A percentile compares a stretch with the other conserved stretches of the same genome.
Evolutionary conservation across 2,888 invertebrate genomes (phyloP).

Genomic region (Formica aserva): DNA sequence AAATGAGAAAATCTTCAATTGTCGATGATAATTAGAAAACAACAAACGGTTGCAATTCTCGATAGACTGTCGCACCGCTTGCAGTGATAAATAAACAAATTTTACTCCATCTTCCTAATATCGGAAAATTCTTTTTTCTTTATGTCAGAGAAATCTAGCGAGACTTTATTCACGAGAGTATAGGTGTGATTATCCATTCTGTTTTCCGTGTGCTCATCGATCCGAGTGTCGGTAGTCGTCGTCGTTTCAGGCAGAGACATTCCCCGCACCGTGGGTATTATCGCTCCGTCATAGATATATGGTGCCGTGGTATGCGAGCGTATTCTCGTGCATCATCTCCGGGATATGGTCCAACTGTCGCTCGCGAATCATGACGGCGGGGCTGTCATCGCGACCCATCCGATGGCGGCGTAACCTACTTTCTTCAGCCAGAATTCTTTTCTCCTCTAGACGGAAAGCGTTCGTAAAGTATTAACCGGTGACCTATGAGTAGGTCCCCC

Average conservation of each 20-base stretch:
- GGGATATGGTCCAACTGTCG: slow-evolving; percentile 40
- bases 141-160: not conserved
- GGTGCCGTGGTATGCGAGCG: slow-evolving; percentile 14
- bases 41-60: not conserved
- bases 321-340: slow-evolving; percentile 49
- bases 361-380: slow-evolving; percentile 31
- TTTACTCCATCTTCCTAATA: not conserved
- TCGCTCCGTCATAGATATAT: slow-evolving; percentile 38
- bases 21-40: not conserved
- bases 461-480: slow-evolving; percentile 51
- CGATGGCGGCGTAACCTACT: slow-evolving; percentile 28
- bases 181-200: slow-evolving; percentile 54
- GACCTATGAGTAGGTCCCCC: slow-evolving; percentile 15
- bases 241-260: slow-evolving; percentile 43
- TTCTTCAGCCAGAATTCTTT: slow-evolving; percentile 37
- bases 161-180: slow-evolving; percentile 4
- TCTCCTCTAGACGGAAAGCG: not conserved
- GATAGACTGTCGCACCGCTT: not conserved
- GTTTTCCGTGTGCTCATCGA: slow-evolving; percentile 46
- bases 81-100: not conserved
- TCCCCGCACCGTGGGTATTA: slow-evolving; percentile 46
- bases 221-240: slow-evolving; percentile 51
- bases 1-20: not conserved
- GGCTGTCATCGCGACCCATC: slow-evolving; percentile 46
- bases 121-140: not conserved